A percentile compares a stretch with the other conserved stretches of the same genome.
These are phyloP conservation scores for Thalassoma bifasciatum DNA, from an alignment of 2,113 vertebrate genomes.

Conservation along the genomic window DNA sequence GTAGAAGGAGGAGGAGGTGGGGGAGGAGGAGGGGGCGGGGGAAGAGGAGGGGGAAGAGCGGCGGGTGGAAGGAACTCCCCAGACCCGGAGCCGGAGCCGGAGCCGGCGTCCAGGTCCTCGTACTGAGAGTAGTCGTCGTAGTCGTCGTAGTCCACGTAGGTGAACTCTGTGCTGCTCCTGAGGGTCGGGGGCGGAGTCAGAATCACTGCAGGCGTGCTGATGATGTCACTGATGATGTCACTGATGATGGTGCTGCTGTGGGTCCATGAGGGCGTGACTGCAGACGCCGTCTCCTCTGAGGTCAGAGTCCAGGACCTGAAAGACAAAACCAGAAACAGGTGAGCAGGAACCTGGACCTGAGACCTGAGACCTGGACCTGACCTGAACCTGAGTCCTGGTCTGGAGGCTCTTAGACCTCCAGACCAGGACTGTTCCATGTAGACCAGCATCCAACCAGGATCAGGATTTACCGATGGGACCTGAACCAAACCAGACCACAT, in stretches of 20 bases:
- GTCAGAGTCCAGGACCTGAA: conserved; percentile 24
- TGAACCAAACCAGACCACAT: too few species aligned
- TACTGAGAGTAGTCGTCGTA: conserved; percentile 44
- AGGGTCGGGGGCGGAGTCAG: conserved; percentile 29
- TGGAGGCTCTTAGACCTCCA: too few species aligned
- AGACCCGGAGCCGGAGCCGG: not conserved
- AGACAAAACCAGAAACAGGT: conserved; percentile 3
- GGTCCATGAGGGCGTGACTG: conserved; percentile 12
- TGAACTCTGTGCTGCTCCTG: conserved; percentile 51
- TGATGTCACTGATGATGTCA: conserved; percentile 15
- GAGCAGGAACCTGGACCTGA: too few species aligned
- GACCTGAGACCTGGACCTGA: too few species aligned
- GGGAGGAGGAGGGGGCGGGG: too few species aligned
- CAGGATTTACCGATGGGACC: too few species aligned
- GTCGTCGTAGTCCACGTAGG: conserved; percentile 69
- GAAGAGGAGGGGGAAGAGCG: not conserved
- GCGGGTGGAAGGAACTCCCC: not conserved
- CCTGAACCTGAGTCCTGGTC: too few species aligned
- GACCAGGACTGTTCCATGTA: too few species aligned
- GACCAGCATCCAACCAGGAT: too few species aligned
- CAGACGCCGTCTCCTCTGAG: not conserved
- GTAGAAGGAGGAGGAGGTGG: too few species aligned
- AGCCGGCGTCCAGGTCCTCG: not conserved
- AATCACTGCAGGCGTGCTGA: conserved; percentile 4
- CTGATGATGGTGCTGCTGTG: conserved; percentile 3